Evolutionary conservation across 2,113 vertebrate species (phyloP).

Genomic region (Gasterosteus nipponicus): DNA sequence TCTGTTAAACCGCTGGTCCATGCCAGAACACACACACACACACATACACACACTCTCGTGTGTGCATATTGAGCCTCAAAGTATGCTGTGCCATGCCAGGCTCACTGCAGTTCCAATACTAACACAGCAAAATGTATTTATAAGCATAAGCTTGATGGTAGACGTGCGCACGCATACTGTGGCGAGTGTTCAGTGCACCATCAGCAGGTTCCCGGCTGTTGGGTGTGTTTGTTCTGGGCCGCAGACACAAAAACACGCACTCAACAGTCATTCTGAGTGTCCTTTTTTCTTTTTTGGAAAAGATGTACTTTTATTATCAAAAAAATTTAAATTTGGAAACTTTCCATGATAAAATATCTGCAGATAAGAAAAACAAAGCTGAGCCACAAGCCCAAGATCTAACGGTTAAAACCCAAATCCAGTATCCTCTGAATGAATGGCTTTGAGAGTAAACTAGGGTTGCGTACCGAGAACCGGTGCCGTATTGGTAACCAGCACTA

Average conservation of each 20-base stretch:
- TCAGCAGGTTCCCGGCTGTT: slow-evolving; percentile 75
- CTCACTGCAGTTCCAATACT: slow-evolving; percentile 75
- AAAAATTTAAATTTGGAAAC: too few species aligned
- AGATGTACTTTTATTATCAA: background rate
- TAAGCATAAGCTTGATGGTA: slow-evolving; percentile 74
- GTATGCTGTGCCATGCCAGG: slow-evolving; percentile 63
- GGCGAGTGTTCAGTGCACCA: slow-evolving; percentile 61
- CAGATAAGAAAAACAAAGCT: background rate
- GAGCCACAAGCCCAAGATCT: background rate
- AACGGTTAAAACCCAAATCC: background rate
- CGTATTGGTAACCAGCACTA: too few species aligned
- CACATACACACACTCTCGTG: slow-evolving; percentile 21
- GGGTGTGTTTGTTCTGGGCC: slow-evolving; percentile 70
- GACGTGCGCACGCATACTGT: slow-evolving; percentile 33
- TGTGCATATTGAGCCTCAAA: slow-evolving; percentile 62
- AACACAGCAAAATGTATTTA: slow-evolving; percentile 86
- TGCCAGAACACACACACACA: slow-evolving; percentile 48
- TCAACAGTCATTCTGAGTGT: slow-evolving; percentile 3
- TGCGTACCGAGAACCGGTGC: too few species aligned
- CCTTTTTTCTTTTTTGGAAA: background rate
- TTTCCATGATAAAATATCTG: background rate
- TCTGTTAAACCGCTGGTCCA: slow-evolving; percentile 9
- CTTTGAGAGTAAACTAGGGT: background rate
- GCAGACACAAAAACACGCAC: background rate
- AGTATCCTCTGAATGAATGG: background rate